Evolutionary conservation across 2,113 vertebrate genomes (phyloP).

Genomic region (Hippocampus barbouri): DNA sequence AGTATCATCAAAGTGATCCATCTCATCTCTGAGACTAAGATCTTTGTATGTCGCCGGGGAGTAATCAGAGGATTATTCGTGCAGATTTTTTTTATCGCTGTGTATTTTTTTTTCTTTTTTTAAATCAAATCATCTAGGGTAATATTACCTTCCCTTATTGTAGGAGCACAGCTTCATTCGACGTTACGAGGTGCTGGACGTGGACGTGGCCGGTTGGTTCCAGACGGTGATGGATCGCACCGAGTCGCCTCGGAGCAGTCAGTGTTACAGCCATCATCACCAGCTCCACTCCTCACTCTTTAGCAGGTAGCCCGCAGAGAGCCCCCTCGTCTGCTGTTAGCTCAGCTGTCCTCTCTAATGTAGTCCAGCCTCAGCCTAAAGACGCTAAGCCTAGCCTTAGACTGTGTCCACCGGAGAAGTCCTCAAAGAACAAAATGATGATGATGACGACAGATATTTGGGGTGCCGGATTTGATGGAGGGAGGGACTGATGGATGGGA

Average conservation of each 20-base stretch:
- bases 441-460: background rate
- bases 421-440: constrained; percentile 12
- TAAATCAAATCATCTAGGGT: no score
- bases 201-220: constrained; percentile 95
- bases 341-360: constrained; percentile 43
- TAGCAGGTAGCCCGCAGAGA: constrained; percentile 81
- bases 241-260: constrained; percentile 87
- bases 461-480: constrained; percentile 24
- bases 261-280: constrained; percentile 87
- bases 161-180: constrained; percentile 93
- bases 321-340: constrained; percentile 32
- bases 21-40: no score
- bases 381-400: constrained; percentile 36
- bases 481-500: constrained; percentile 24
- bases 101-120: no score
- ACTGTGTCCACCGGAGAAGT: constrained; percentile 44
- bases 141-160: background rate
- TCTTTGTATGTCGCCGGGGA: no score
- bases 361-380: constrained; percentile 54
- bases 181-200: constrained; percentile 86
- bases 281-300: constrained; percentile 93
- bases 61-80: no score
- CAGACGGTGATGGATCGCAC: constrained; percentile 93
- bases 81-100: no score
- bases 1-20: no score